These are phyloP conservation scores for Parasteatoda lunata DNA, from an alignment of 2,888 invertebrate species.

Conservation along the genomic window DNA sequence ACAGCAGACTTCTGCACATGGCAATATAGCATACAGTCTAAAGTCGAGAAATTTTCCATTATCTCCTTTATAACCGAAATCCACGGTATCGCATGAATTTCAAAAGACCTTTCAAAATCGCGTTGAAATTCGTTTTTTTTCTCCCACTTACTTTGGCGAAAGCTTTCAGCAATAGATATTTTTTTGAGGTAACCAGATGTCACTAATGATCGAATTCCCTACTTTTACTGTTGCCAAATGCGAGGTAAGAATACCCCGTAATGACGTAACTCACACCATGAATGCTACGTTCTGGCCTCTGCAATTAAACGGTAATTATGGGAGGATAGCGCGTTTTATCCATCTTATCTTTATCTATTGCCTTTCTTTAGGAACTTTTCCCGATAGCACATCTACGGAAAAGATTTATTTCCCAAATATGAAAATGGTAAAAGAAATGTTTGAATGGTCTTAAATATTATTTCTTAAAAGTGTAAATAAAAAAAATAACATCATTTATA, in stretches of 20 bases:
- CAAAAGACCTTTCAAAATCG: conserved; percentile 64
- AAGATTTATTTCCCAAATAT: too few species aligned
- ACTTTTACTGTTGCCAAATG: conserved; percentile 31
- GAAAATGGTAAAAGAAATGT: too few species aligned
- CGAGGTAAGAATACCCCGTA: conserved; percentile 39
- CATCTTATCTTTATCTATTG: too few species aligned
- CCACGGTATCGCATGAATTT: conserved; percentile 48
- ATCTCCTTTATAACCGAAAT: conserved; percentile 39
- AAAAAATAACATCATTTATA: too few species aligned
- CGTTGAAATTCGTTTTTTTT: conserved; percentile 31
- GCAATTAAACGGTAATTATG: conserved; percentile 57
- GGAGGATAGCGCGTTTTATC: neutral
- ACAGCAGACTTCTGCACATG: conserved; percentile 1
- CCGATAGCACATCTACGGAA: neutral
- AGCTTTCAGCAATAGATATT: conserved; percentile 25
- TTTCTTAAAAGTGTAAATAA: too few species aligned
- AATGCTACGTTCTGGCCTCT: conserved; percentile 1
- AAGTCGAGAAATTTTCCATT: conserved; percentile 52
- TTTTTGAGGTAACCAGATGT: conserved; percentile 55
- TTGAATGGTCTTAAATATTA: too few species aligned
- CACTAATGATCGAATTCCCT: conserved; percentile 54
- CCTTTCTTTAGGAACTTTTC: conserved; percentile 21
- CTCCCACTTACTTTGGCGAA: conserved; percentile 4
- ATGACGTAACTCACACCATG: conserved; percentile 34
- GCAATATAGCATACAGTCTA: neutral